Conservation (phyloP, 2,888 invertebrate genomes). For the Muscina levida region DNA sequence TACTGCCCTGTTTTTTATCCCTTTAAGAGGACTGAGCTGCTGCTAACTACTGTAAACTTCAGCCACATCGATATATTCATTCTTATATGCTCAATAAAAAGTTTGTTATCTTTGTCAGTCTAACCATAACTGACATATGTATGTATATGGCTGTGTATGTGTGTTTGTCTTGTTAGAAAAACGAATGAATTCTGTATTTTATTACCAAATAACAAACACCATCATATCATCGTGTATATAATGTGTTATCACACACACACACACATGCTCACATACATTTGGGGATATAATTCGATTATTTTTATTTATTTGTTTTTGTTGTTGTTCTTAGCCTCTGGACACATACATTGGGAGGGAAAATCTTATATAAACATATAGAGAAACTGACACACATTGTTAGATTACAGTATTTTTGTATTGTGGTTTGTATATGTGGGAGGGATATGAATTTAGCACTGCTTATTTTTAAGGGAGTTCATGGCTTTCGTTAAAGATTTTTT, state of each 20-base stretch:
- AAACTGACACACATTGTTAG: no score
- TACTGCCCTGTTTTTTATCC: slow-evolving; percentile 5
- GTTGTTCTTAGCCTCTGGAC: not conserved
- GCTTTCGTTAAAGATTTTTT: no score
- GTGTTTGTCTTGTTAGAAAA: not conserved
- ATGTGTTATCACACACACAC: not conserved
- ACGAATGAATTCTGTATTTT: not conserved
- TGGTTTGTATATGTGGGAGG: no score
- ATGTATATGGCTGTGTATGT: not conserved
- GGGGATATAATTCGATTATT: slow-evolving; percentile 37
- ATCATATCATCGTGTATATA: not conserved
- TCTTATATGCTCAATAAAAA: slow-evolving; percentile 33
- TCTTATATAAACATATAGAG: no score
- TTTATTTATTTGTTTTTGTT: slow-evolving; percentile 45
- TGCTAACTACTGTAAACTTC: slow-evolving; percentile 20
- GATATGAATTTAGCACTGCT: no score
- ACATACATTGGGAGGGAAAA: no score
- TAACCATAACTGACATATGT: not conserved
- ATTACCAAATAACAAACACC: not conserved
- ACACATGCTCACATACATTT: slow-evolving; percentile 9
- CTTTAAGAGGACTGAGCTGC: not conserved
- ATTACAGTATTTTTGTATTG: no score
- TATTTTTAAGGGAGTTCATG: no score
- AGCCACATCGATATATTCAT: slow-evolving; percentile 37
- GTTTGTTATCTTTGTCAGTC: slow-evolving; percentile 37